Base-by-base conservation (phyloP, 2,113 vertebrate genomes). In the Sciurus niger region DNA sequence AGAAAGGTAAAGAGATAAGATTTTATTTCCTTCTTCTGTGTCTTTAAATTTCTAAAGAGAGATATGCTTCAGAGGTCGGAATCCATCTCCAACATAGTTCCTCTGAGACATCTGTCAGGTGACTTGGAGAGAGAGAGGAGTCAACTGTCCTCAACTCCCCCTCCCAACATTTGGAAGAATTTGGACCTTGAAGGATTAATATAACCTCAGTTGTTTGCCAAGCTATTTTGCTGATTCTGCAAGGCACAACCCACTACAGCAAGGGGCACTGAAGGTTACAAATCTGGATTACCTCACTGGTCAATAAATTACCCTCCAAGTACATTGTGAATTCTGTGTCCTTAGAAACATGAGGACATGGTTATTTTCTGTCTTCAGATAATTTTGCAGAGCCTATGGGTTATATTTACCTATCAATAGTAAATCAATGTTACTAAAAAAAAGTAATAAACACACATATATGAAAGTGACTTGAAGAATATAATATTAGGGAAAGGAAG, bases 261-360 rank as follows among this genome's bases (percentile, higher is more conserved):
- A 95, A 28, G 2, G 24, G 25, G 2, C n/a, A 51, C 2, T 91
- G n/a, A 55, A 72, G 74, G 34, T 89, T 89, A 13, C 16, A 87
- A 43, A 8, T 84, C 34, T 84, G 58, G 46, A 87, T 96, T 96
- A 96, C 58, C 24, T 89, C 89, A 94, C 2, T 87, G 58, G 13
- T 18, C 30, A 91, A 74, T 91, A 95, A 97, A 89, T 96, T 73
- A 87, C 22, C 40, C 95, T 13, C 14, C 37, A 32, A 80, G 22
- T 55, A 53, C 55, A 90, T 40, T 80, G 30, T 83, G 43, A 89
- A 53, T 92, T 89, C 37, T 86, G 58, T 93, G 68, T 79, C 65
- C 30, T 95, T 94, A 43, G 58, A 96, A 95, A 91, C 53, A 60
- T 16, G 60, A 93, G 20, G 46, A 89, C 8, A 10, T 80, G 37